phyloP scores from a whole-genome alignment of 2,113 vertebrate genomes.

The Rhinopomastus cyanomelas region DNA sequence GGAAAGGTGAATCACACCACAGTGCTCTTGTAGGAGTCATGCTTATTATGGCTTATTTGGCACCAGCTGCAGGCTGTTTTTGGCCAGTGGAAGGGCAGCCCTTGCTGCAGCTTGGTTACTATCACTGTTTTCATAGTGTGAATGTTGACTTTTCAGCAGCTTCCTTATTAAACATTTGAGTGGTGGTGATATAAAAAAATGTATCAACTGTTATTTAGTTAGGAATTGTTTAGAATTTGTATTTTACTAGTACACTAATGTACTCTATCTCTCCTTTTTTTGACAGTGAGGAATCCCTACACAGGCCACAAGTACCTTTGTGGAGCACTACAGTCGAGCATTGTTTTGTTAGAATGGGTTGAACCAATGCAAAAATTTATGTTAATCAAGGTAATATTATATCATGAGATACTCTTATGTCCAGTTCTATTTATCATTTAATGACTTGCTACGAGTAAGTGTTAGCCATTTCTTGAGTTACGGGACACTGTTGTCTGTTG shows the following conservation, averaged over 20 bases:
- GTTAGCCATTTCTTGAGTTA: background rate
- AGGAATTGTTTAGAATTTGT: background rate
- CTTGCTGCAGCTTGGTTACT: background rate
- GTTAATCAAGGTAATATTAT: conserved; percentile 91
- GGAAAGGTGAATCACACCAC: background rate
- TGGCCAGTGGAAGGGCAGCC: background rate
- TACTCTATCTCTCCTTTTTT: conserved; percentile 29
- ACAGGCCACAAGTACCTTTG: conserved; percentile 96
- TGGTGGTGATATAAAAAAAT: background rate
- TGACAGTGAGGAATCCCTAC: conserved; percentile 93
- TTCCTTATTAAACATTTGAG: background rate
- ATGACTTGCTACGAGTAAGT: background rate
- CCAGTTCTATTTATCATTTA: background rate
- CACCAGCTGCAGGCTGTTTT: background rate
- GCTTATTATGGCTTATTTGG: background rate
- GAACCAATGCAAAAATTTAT: conserved; percentile 99
- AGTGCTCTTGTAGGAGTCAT: background rate
- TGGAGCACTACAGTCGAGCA: conserved; percentile 95
- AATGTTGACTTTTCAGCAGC: background rate
- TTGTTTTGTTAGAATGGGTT: conserved; percentile 96
- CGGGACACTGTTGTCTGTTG: background rate
- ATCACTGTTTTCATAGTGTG: background rate
- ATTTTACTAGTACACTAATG: background rate
- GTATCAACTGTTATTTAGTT: background rate
- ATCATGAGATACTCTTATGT: background rate